Percentiles rank a stretch among this genome's conserved stretches.
These are phyloP conservation scores for Phortica okadai DNA, from an alignment of 2,888 invertebrate genomes.

Conservation along the genomic window DNA sequence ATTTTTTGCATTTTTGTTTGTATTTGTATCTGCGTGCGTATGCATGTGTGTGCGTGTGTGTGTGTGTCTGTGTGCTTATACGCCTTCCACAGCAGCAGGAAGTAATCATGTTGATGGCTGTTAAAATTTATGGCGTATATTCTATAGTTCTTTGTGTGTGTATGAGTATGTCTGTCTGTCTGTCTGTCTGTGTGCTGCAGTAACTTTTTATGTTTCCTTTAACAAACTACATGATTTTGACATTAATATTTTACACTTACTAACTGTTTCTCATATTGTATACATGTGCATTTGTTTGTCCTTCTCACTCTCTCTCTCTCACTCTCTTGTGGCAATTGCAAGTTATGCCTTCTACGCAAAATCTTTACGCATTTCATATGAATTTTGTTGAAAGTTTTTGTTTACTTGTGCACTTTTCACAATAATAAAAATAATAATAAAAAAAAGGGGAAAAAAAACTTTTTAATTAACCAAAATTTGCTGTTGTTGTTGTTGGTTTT, in stretches of 20 bases:
- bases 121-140: conserved; percentile 66
- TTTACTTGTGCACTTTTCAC: too few species aligned
- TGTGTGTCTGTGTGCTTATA: conserved; percentile 14
- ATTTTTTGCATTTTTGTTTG: not conserved
- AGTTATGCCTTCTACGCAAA: too few species aligned
- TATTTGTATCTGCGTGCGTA: conserved; percentile 40
- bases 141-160: conserved; percentile 29
- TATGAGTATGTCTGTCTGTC: not conserved
- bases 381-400: too few species aligned
- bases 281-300: not conserved
- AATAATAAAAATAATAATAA: too few species aligned
- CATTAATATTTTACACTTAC: conserved; percentile 51
- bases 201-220: conserved; percentile 39
- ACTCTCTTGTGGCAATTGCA: too few species aligned
- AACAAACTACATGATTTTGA: conserved; percentile 68
- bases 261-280: conserved; percentile 8
- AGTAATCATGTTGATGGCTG: conserved; percentile 70
- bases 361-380: too few species aligned
- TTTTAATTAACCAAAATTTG: too few species aligned
- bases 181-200: not conserved
- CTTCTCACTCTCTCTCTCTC: not conserved
- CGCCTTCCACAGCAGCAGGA: conserved; percentile 65
- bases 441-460: too few species aligned
- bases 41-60: conserved; percentile 55
- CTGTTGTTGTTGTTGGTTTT: too few species aligned